phyloP scores from a whole-genome alignment of 92 coral and sea anemone species.

The Parazoanthus atlanticus region DNA sequence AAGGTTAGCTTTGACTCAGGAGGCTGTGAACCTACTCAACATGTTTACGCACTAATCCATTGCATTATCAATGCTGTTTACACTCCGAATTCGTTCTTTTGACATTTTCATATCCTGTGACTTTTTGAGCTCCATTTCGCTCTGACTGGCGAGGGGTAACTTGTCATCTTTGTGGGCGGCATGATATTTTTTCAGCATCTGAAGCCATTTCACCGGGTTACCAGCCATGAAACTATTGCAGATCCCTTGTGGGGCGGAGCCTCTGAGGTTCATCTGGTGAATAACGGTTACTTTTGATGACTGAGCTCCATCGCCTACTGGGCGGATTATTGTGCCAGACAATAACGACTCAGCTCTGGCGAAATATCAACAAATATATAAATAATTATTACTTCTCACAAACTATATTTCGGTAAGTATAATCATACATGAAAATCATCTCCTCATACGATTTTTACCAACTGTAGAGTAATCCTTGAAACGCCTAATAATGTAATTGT shows the following conservation, averaged over 20 bases:
- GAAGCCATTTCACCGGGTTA: conserved; percentile 82
- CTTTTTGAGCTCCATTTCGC: conserved; percentile 24
- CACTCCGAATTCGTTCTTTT: conserved; percentile 34
- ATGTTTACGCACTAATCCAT: conserved; percentile 10
- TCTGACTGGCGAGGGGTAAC: conserved; percentile 23
- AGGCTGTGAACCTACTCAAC: no score
- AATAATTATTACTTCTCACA: neutral
- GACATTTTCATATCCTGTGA: conserved; percentile 36
- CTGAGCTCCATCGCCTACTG: conserved; percentile 86
- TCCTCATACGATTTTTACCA: no score
- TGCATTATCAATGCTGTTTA: conserved; percentile 37
- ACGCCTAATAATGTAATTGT: no score
- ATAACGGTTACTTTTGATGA: conserved; percentile 89
- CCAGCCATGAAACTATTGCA: conserved; percentile 85
- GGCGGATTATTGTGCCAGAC: conserved; percentile 88
- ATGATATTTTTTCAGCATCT: conserved; percentile 83
- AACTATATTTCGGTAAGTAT: no score
- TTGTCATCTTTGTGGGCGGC: conserved; percentile 65
- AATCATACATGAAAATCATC: no score
- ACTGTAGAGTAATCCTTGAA: no score
- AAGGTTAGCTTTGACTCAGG: neutral
- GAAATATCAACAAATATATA: neutral
- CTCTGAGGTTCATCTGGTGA: conserved; percentile 86
- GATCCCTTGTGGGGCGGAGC: conserved; percentile 85
- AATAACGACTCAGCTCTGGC: conserved; percentile 84